Evolutionary conservation across 2,113 vertebrate species (phyloP).

Genomic region (Notiomystis cincta): DNA sequence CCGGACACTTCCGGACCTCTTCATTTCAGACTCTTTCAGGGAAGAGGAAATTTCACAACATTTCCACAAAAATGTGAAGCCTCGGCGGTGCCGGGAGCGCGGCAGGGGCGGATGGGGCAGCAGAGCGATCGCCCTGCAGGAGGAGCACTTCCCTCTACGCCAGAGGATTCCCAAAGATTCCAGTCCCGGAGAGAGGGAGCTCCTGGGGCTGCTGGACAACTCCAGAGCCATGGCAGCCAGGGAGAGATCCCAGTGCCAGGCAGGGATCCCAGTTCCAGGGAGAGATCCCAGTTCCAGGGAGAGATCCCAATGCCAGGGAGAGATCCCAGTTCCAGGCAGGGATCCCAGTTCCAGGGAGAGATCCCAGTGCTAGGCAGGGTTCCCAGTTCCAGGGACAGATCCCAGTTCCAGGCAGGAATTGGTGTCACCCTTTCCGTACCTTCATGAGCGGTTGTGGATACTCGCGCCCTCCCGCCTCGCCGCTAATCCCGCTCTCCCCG

Average conservation of each 20-base stretch:
- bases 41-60: too few species aligned
- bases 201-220: background rate
- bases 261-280: too few species aligned
- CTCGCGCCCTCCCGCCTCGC: background rate
- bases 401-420: background rate
- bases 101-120: background rate
- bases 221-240: background rate
- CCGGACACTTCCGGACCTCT: background rate
- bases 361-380: too few species aligned
- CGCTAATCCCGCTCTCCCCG: background rate
- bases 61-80: background rate
- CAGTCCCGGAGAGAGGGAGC: background rate
- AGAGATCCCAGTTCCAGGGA: too few species aligned
- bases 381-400: background rate
- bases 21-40: background rate
- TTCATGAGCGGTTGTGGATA: too few species aligned
- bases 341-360: background rate
- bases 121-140: background rate
- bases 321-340: rapidly evolving
- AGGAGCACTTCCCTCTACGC: background rate
- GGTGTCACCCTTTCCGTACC: background rate
- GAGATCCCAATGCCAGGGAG: too few species aligned
- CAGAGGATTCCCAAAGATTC: background rate
- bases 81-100: rapidly evolving
- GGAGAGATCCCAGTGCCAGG: too few species aligned